Percentiles rank a stretch among this genome's conserved stretches.
Conservation (phyloP, 2,888 invertebrate genomes). For the Acanthopleura granulata region DNA sequence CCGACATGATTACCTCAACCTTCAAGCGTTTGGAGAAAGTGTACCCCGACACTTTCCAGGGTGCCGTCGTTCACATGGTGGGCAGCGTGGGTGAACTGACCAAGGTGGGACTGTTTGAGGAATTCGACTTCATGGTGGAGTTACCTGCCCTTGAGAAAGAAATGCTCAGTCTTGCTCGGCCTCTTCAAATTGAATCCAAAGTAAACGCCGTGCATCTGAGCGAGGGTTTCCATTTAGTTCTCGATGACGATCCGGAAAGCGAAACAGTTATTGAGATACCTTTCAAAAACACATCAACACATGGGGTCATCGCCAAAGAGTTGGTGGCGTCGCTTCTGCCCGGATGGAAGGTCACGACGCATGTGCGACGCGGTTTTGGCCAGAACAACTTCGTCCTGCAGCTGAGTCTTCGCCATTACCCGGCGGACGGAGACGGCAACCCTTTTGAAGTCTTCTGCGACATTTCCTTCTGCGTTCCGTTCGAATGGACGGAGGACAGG, state of each 20-base stretch:
- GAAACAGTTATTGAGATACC: not conserved
- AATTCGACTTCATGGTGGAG: constrained; percentile 11
- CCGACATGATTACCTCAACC: too few species aligned
- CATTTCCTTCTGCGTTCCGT: not conserved
- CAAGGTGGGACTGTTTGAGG: constrained; percentile 1
- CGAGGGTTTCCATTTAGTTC: not conserved
- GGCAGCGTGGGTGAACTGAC: not conserved
- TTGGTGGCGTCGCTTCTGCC: not conserved
- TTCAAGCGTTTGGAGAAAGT: too few species aligned
- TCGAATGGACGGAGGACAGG: not conserved
- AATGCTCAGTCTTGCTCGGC: not conserved
- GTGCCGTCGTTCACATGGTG: not conserved
- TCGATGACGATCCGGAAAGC: not conserved
- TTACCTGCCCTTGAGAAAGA: not conserved
- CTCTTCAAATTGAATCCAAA: not conserved
- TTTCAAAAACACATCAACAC: not conserved
- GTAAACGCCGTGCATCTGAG: not conserved
- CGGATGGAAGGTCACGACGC: not conserved
- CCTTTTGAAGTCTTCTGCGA: not conserved
- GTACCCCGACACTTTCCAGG: too few species aligned
- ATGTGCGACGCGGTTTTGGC: not conserved
- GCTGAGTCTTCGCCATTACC: not conserved
- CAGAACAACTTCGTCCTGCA: not conserved
- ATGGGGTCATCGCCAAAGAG: not conserved
- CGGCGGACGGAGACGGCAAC: not conserved